Evolutionary conservation across 2,888 invertebrate species (phyloP), one percentile per base, ranked within the genome.

Genomic region (Torymus auratus): DNA sequence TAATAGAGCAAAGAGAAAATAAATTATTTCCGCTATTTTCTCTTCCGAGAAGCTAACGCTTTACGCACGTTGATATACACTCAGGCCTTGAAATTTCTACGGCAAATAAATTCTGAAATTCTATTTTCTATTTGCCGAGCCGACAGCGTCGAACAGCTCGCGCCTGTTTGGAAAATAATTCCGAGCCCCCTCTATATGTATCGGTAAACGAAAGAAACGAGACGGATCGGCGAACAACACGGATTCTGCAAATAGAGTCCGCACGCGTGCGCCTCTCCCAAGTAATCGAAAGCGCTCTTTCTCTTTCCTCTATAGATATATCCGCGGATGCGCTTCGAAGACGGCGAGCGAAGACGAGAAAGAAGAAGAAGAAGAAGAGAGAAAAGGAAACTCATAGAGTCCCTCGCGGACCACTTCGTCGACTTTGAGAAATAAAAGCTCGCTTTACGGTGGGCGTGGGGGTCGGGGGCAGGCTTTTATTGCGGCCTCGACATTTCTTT

Each of bases 381-480:
- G 23, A 23, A 11, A 60, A 58, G 12, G 23, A 67, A 52, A 61
- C 58, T 71, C 60, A 58, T 61, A 41, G 58, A 85, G 85, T 84
- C 85, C 85, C 86, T 86, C 83, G 85, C 86, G 87, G 87, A 88
- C 87, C 86, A 87, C 87, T 88, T 85, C 85, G 80, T 84, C 87
- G 86, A 88, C 88, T 88, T 88, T 87, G 86, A 86, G 86, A 89
- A 89, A 89, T 89, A 89, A 89, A 88, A 89, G 88, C 88, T 87
- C 87, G 86, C 88, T 89, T 88, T 89, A 87, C 88, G 85, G 74
- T 13, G 20, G 52, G 2, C 84, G 85, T 84, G 41, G 41, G 41
- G 41, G 7, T 41, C 41, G 41, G 41, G 41, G 41, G 7, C 41
- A 41, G 87, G 87, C 88, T 88, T 89, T 88, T 87, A 88, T 88